These are phyloP conservation scores for Phrynocephalus forsythii DNA, from an alignment of 2,797 vertebrate genomes.

Conservation along the genomic window DNA sequence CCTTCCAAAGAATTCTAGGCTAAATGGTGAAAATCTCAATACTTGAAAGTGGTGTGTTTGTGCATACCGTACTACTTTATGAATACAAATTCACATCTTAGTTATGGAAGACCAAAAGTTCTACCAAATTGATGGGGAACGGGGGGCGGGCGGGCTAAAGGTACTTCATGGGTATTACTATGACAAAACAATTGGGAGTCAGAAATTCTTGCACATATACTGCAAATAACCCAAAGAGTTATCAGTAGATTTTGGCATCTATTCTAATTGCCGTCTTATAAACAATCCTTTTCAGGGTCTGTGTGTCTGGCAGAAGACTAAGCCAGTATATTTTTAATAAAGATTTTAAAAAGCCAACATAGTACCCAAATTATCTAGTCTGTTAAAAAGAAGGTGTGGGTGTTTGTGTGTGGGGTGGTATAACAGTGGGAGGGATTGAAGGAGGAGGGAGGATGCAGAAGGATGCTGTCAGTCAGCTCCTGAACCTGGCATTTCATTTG, in stretches of 20 bases:
- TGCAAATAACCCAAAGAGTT: background rate
- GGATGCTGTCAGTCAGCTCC: conserved; percentile 40
- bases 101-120: background rate
- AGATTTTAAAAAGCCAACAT: background rate
- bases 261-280: background rate
- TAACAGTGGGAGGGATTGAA: background rate
- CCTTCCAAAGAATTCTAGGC: background rate
- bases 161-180: background rate
- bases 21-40: background rate
- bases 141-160: background rate
- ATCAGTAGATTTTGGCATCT: background rate
- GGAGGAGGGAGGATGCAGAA: conserved; percentile 37
- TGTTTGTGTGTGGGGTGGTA: background rate
- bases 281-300: background rate
- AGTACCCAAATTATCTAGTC: background rate
- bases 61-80: no score
- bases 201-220: background rate
- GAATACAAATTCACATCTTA: background rate
- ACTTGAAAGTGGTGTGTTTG: background rate
- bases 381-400: background rate
- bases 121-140: background rate
- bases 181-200: background rate
- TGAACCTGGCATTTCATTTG: background rate
- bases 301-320: background rate
- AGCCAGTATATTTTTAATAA: background rate